Percentiles rank a stretch among this genome's conserved stretches.
These are phyloP conservation scores for Odiellus spinosus DNA, from an alignment of 2,888 invertebrate genomes.

Conservation along the genomic window DNA sequence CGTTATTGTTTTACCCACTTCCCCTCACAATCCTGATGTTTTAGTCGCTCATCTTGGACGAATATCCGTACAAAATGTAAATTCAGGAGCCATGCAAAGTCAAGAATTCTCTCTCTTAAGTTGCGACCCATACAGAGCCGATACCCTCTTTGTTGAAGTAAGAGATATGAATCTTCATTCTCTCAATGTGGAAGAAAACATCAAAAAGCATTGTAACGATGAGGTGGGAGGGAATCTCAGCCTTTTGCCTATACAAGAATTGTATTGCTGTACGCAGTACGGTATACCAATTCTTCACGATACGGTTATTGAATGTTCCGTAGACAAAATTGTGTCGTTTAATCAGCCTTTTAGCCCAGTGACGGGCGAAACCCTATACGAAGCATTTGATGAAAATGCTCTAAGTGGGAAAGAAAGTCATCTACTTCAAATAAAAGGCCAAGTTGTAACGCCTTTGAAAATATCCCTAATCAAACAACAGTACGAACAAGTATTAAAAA, in stretches of 20 bases:
- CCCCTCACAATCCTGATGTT: conserved; percentile 58
- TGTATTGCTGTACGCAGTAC: conserved; percentile 60
- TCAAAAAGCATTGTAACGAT: not conserved
- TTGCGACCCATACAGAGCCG: conserved; percentile 3
- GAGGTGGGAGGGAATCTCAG: not conserved
- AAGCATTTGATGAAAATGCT: not conserved
- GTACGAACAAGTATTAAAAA: conserved; percentile 63
- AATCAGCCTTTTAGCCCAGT: not conserved
- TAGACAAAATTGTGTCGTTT: conserved; percentile 36
- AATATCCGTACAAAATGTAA: conserved; percentile 41
- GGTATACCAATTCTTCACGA: conserved; percentile 68
- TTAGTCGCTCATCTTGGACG: conserved; percentile 83
- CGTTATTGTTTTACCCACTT: conserved; percentile 69
- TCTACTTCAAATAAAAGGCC: conserved; percentile 37
- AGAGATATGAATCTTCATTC: conserved; percentile 77
- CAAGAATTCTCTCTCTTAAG: conserved; percentile 5
- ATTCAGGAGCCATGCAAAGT: conserved; percentile 1
- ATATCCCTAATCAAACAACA: conserved; percentile 69
- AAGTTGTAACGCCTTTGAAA: conserved; percentile 65
- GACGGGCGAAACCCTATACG: not conserved
- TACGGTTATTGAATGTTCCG: conserved; percentile 57
- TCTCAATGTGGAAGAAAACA: conserved; percentile 40
- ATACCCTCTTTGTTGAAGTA: conserved; percentile 42
- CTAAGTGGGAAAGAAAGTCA: too few species aligned
- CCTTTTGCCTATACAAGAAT: conserved; percentile 43